A percentile compares a stretch with the other conserved stretches of the same genome.
Evolutionary conservation across 2,888 invertebrate genomes (phyloP).

Genomic region (Patella caerulea): DNA sequence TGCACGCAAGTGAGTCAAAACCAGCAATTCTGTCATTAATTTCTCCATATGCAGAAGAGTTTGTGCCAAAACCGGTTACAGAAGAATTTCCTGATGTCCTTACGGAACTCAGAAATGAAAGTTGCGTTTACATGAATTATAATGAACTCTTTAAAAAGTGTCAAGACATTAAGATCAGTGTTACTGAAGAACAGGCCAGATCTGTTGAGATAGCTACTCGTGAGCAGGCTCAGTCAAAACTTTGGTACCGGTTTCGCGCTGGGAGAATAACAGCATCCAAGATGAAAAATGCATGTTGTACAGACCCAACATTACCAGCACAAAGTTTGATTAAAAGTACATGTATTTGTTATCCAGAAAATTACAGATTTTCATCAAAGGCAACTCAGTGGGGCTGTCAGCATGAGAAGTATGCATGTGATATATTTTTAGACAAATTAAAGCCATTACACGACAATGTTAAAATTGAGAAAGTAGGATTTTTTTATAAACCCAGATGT

Average conservation of each 20-base stretch:
- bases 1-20: too few species aligned
- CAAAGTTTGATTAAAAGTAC: constrained; percentile 20
- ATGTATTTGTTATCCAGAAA: constrained; percentile 25
- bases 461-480: constrained; percentile 12
- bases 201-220: constrained; percentile 24
- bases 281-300: too few species aligned
- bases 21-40: too few species aligned
- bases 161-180: constrained; percentile 14
- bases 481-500: constrained; percentile 16
- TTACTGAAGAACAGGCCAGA: constrained; percentile 14
- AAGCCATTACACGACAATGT: constrained; percentile 13
- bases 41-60: not conserved
- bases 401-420: constrained; percentile 22
- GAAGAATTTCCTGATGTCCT: not conserved
- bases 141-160: not conserved
- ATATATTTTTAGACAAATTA: constrained; percentile 1
- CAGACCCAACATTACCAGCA: constrained; percentile 2
- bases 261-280: constrained; percentile 32
- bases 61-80: not conserved
- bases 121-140: not conserved
- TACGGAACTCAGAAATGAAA: not conserved
- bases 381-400: constrained; percentile 23
- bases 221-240: constrained; percentile 23
- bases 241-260: constrained; percentile 30
- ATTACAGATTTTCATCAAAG: not conserved